Evolutionary conservation across 1,140 invertebrate genomes (phyloP), one percentile per base, ranked within the genome.

Genomic region (Nasonia vitripennis): DNA sequence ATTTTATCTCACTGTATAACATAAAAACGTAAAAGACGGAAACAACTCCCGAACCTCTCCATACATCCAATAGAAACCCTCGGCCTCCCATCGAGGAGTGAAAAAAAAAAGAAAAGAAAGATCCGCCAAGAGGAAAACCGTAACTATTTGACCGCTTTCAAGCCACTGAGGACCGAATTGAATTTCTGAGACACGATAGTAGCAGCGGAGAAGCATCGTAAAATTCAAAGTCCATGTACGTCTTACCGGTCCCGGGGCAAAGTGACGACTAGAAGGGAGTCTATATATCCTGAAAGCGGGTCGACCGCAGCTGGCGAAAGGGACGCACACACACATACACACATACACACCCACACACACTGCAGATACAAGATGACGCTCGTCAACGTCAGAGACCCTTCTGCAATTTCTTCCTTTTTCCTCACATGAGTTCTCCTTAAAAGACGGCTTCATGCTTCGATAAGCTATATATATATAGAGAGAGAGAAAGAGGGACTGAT

Each of bases 171-270:
- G 86, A 84, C 86, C 67, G 87, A 89, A 91, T 91, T 91, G 87
- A 91, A 92, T 92, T 91, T 91, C 88, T 89, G 86, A 7, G 62
- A 70, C 62, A n/a, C 55, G 55, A 62, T 62, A 62, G 55, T 62
- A 62, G 55, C 20, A 1, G 51, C 51, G 81, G 23, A 87, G 88
- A 88, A 87, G 90, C 90, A 91, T 92, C 84, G 90, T 91, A 89
- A 91, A 91, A 91, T 89, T 89, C 89, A 87, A 88, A 89, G 87
- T 78, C 87, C 86, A 62, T 89, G 89, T 88, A 89, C 88, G 89
- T 89, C 55, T 67, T 81, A n/a, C 20, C 41, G 20, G 79, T 5
- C 68, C 37, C 12, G 86, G 79, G 84, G 87, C 84, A 84, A 87
- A 83, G 87, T 84, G 75, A 78, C 81, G 45, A 55, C 71, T 11